Base-by-base conservation (phyloP, 2,888 invertebrate species). In the Dryococelus australis region DNA sequence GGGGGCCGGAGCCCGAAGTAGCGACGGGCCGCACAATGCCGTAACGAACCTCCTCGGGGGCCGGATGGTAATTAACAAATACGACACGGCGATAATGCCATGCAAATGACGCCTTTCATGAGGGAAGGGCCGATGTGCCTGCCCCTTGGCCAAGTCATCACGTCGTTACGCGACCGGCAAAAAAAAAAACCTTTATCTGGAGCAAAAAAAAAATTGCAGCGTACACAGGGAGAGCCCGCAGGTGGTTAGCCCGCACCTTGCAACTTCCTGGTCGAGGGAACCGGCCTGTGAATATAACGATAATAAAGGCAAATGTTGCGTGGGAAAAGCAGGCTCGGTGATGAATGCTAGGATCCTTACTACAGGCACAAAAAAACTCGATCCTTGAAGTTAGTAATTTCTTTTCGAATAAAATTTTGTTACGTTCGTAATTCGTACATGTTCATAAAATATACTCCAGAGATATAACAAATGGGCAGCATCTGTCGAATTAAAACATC, bases 51-150 rank as follows among this genome's bases (percentile, higher is more conserved):
- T 83, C 35, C 83, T 20, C 83, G 83, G 83, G 83, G 20, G 35
- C 83, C 4, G 35, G 43, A 28, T 83, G 35, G 35, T 83, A 83
- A 83, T 83, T 83, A 83, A 83, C 83, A 83, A 83, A 83, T 83
- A 83, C 83, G 83, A 83, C 83, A 43, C 83, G 26, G 43, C 83
- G 28, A 83, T 83, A 83, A 83, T 83, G 83, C 35, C 83, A 83
- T 83, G 83, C 83, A 83, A 83, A 83, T 83, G 83, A 83, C 20
- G 83, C 83, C 83, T 83, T 83, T 83, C 83, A 83, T 24, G 35
- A 24, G 83, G 20, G 83, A 47, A n/a, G 65, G 65, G 13, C 12
- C 10, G 10, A 16, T 47, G 47, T 16, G 12, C 47, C 47, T 80
- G 27, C 27, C 27, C 80, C 13, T 24, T 16, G 83, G 65, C 43